Percentiles rank a stretch among this genome's conserved stretches.
phyloP scores from a whole-genome alignment of 2,113 vertebrate genomes.

The Willisornis vidua region DNA sequence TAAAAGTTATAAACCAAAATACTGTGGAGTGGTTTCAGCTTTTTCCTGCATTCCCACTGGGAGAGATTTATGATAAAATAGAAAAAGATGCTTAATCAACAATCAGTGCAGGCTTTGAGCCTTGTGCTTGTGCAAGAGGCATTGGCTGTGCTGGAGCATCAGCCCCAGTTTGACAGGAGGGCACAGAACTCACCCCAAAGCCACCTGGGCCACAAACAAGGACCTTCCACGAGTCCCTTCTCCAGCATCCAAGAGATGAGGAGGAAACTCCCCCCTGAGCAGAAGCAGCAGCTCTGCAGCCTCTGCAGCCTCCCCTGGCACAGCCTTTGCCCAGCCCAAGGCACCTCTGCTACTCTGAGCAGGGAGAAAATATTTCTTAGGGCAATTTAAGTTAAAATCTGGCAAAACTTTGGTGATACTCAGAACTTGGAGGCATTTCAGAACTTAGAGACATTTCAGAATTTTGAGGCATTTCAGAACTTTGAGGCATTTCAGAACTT shows the following conservation, averaged over 20 bases:
- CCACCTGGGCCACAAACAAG: neutral
- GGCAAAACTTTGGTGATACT: neutral
- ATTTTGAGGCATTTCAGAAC: neutral
- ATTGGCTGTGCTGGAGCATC: neutral
- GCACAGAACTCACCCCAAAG: neutral
- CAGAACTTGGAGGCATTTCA: neutral
- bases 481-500: no score
- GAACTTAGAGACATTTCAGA: no score
- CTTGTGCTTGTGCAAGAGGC: neutral
- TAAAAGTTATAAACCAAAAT: neutral
- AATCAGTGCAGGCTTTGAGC: neutral
- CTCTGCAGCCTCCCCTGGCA: neutral
- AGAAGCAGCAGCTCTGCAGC: neutral
- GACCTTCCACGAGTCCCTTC: neutral
- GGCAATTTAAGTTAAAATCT: neutral
- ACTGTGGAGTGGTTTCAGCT: neutral
- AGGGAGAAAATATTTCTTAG: neutral
- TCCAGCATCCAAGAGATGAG: neutral
- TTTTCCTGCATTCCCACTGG: fast-evolving
- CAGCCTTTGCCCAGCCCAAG: neutral
- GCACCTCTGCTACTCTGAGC: fast-evolving
- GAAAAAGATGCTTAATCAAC: neutral
- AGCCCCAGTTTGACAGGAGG: neutral
- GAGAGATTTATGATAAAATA: neutral
- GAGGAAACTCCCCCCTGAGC: neutral